These are phyloP conservation scores for Petroica traversi DNA, from an alignment of 2,113 vertebrate species.

Conservation along the genomic window DNA sequence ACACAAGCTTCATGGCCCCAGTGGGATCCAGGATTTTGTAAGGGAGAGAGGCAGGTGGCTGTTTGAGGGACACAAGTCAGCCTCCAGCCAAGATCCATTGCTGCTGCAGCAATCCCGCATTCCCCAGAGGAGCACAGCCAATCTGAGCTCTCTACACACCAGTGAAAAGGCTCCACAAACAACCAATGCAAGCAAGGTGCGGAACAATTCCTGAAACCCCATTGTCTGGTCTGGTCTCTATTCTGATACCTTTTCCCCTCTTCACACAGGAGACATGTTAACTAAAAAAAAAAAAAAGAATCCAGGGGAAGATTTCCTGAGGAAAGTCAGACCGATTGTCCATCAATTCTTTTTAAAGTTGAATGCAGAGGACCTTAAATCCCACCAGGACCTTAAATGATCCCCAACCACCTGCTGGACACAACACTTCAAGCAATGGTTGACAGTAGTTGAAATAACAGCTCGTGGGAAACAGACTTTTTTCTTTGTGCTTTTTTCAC, in stretches of 20 bases:
- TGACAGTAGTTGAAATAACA: neutral
- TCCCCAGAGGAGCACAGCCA: neutral
- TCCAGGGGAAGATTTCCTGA: neutral
- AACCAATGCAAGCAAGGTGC: neutral
- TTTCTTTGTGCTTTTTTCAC: neutral
- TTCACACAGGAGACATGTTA: rapidly evolving
- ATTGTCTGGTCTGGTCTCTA: neutral
- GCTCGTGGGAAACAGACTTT: neutral
- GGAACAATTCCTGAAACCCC: neutral
- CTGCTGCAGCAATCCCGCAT: neutral
- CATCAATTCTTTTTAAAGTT: neutral
- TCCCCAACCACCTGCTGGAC: neutral
- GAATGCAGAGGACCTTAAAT: neutral
- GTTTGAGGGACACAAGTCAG: neutral
- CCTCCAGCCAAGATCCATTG: neutral
- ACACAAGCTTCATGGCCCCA: rapidly evolving
- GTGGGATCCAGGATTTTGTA: neutral
- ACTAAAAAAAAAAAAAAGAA: neutral
- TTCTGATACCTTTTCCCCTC: neutral
- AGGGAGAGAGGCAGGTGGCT: rapidly evolving
- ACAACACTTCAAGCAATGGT: neutral
- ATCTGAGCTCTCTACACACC: neutral
- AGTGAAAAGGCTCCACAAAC: neutral
- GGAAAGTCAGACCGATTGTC: neutral
- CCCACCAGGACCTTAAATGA: no score